phyloP scores from a whole-genome alignment of 1,140 invertebrate genomes.

The Tribolium castaneum region DNA sequence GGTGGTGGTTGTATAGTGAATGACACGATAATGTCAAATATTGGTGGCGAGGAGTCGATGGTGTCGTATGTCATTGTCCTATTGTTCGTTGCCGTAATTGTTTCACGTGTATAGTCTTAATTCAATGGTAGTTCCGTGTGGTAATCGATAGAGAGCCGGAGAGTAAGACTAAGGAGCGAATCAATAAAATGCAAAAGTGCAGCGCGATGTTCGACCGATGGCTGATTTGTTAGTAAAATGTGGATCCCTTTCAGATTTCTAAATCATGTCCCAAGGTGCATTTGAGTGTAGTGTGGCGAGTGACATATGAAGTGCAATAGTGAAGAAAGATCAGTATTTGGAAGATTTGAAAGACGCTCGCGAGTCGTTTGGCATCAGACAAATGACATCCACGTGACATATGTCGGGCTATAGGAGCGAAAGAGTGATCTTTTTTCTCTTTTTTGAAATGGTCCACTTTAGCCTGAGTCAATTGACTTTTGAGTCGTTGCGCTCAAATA shows the following conservation, averaged over 20 bases:
- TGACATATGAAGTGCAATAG: conserved; percentile 28
- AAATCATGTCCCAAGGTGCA: conserved; percentile 9
- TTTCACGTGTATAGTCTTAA: conserved; percentile 1
- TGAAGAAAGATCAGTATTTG: conserved; percentile 31
- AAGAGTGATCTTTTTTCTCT: conserved; percentile 1
- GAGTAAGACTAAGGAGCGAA: neutral
- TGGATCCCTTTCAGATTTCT: conserved; percentile 18
- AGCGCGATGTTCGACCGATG: conserved; percentile 1
- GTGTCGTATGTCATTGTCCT: conserved; percentile 1
- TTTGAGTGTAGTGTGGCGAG: conserved; percentile 27
- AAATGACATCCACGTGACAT: conserved; percentile 34
- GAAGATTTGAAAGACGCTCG: conserved; percentile 18
- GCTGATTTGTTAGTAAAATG: conserved; percentile 29
- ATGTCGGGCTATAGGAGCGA: neutral
- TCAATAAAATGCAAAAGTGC: conserved; percentile 30
- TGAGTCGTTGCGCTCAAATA: conserved; percentile 26
- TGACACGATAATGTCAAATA: conserved; percentile 10
- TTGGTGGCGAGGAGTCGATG: neutral
- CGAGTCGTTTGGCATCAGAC: conserved; percentile 28
- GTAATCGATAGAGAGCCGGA: neutral
- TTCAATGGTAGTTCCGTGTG: neutral
- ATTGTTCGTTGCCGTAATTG: neutral
- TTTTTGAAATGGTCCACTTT: conserved; percentile 34
- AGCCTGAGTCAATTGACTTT: conserved; percentile 26
- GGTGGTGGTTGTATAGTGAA: neutral